phyloP scores from a whole-genome alignment of 2,888 invertebrate genomes.

The Pachliopta kotzebuea region DNA sequence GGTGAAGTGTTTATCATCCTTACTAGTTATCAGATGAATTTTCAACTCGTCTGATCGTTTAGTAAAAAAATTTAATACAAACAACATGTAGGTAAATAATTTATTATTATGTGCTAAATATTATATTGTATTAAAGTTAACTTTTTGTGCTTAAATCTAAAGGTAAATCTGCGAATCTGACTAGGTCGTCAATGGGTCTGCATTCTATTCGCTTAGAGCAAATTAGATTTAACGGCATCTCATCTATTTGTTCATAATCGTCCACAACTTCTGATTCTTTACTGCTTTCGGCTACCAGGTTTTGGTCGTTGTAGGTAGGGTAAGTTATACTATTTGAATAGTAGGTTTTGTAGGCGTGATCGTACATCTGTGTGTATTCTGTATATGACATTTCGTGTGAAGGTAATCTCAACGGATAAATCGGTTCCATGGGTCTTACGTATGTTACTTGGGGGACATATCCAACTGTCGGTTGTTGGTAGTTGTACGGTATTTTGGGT shows the following conservation, averaged over 20 bases:
- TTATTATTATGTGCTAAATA: slow-evolving; percentile 41
- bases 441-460: slow-evolving; percentile 56
- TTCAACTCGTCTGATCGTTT: no score
- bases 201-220: slow-evolving; percentile 61
- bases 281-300: slow-evolving; percentile 44
- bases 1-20: no score
- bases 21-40: no score
- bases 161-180: slow-evolving; percentile 75
- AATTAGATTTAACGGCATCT: slow-evolving; percentile 69
- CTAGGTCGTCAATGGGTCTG: slow-evolving; percentile 61
- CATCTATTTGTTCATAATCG: slow-evolving; percentile 45
- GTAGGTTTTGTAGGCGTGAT: slow-evolving; percentile 66
- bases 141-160: slow-evolving; percentile 83
- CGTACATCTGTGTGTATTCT: slow-evolving; percentile 72
- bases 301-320: slow-evolving; percentile 53
- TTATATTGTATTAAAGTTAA: slow-evolving; percentile 44
- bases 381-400: slow-evolving; percentile 64
- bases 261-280: slow-evolving; percentile 34
- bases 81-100: slow-evolving; percentile 33
- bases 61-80: no score
- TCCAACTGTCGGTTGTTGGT: slow-evolving; percentile 44
- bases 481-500: slow-evolving; percentile 46
- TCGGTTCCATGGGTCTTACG: slow-evolving; percentile 50
- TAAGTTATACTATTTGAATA: slow-evolving; percentile 55
- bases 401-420: slow-evolving; percentile 62